phyloP scores from a whole-genome alignment of 2,797 vertebrate species.

The Fistularia tabacaria region DNA sequence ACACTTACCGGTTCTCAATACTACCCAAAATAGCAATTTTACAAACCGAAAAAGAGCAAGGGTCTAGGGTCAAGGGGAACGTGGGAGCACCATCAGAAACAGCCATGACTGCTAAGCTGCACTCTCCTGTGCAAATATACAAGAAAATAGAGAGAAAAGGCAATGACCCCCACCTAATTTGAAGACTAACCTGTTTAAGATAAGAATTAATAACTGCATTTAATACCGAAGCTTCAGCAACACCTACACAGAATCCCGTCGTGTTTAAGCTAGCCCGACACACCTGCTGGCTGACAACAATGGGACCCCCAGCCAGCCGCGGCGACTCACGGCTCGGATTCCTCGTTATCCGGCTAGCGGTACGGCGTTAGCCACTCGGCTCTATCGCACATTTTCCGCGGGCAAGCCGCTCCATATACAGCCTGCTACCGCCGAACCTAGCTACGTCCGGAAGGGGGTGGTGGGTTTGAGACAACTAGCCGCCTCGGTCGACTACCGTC shows the following conservation, averaged over 20 bases:
- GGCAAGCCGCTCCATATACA: slow-evolving; percentile 4
- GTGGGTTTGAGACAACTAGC: neutral
- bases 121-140: no score
- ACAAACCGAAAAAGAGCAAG: no score
- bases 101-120: no score
- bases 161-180: no score
- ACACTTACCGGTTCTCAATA: no score
- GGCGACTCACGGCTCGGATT: slow-evolving; percentile 16
- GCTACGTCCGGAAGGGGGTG: neutral
- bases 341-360: slow-evolving; percentile 24
- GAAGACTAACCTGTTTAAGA: no score
- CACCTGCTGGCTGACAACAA: slow-evolving; percentile 31
- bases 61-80: no score
- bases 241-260: neutral
- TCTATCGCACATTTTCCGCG: neutral
- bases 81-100: no score
- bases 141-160: no score
- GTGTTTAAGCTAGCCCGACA: slow-evolving; percentile 10
- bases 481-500: slow-evolving; percentile 25
- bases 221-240: neutral
- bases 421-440: neutral
- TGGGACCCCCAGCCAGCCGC: slow-evolving; percentile 31
- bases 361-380: slow-evolving; percentile 28
- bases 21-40: no score
- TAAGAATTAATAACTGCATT: no score